A percentile compares a stretch with the other conserved stretches of the same genome.
These are phyloP conservation scores for Pyrocephalus nanus DNA, from an alignment of 2,797 vertebrate genomes.

Conservation along the genomic window DNA sequence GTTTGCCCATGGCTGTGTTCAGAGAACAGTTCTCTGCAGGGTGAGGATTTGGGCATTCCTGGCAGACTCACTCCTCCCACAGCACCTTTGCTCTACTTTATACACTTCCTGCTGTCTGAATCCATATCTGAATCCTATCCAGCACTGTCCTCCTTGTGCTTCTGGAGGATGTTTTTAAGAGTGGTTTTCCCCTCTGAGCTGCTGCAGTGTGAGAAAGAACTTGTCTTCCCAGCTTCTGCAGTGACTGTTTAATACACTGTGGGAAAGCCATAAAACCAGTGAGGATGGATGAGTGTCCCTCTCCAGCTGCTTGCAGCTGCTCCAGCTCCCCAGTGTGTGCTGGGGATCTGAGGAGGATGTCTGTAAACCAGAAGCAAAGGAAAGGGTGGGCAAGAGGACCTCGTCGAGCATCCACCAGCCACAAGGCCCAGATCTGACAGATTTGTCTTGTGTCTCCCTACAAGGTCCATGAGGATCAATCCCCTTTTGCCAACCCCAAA, in stretches of 20 bases:
- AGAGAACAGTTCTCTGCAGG: neutral
- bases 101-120: neutral
- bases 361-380: neutral
- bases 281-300: neutral
- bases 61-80: neutral
- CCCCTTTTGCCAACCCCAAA: neutral
- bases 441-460: neutral
- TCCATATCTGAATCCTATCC: neutral
- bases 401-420: neutral
- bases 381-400: neutral
- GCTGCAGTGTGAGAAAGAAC: neutral
- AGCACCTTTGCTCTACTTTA: neutral
- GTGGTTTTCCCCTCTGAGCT: neutral
- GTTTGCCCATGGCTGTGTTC: neutral
- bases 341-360: neutral
- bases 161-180: neutral
- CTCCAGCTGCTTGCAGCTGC: neutral
- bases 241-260: neutral
- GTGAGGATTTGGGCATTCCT: neutral
- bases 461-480: neutral
- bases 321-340: neutral
- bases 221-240: neutral
- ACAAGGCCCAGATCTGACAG: neutral
- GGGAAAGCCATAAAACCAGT: neutral
- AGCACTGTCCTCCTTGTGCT: neutral